Evolutionary conservation across 2,113 vertebrate genomes (phyloP), one percentile per base, ranked within the genome.

Genomic region (Trochalopteron elliotii): DNA sequence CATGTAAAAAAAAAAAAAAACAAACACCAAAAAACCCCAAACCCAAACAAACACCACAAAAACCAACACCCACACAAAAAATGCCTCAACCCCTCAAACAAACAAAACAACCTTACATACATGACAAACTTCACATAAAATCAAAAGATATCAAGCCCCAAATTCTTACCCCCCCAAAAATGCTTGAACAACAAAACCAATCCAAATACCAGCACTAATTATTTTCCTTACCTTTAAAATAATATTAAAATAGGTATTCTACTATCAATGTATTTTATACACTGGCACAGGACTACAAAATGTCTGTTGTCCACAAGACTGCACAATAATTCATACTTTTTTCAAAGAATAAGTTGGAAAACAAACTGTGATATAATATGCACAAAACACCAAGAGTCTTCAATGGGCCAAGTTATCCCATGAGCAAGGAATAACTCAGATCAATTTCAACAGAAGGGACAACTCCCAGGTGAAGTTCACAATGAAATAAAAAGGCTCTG

Each of bases 91-190:
- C 4, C 1, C 35, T 22, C 21, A 53, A 31, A 53, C 3, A 22
- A 23, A 57, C 56, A 20, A 39, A 40, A 35, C 7, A 21, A 7
- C 4, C 6, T 39, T 30, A 50, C 13, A 40, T 15, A 47, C 19
- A 31, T 16, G 31, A 67, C 7, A 85, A 85, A 42, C 12, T 13
- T 67, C 16, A 57, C 20, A 61, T 11, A 49, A 80, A 80, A 49
- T 27, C 18, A 57, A 50, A 57, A 56, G 22, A 50, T 30, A 4
- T 4, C 15, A 59, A 50, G 9, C 11, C 8, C 12, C 10, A 47
- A 20, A 9, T 39, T 20, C 19, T 42, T 18, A 3, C 19, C 3
- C 2, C 2, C 1, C 2, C 2, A 7, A n/a, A 53, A 61, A 56
- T 5, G 5, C 17, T 9, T 77, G 44, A 68, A 22, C 33, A 63